These are phyloP conservation scores for Lamellibrachia columna DNA, from an alignment of 2,888 invertebrate species.

Conservation along the genomic window DNA sequence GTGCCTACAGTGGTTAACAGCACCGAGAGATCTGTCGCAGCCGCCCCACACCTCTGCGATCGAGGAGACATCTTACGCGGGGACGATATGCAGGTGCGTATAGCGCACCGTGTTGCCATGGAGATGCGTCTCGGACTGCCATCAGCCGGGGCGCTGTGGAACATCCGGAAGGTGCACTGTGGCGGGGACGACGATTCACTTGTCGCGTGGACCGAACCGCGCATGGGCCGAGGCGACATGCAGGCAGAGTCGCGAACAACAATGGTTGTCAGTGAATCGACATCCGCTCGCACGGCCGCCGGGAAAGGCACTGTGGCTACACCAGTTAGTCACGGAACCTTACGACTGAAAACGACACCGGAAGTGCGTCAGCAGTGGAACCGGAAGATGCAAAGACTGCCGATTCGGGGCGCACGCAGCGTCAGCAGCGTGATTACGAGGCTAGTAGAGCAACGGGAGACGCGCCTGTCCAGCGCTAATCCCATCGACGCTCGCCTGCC, in stretches of 20 bases:
- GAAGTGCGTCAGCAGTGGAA: neutral
- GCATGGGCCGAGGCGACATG: neutral
- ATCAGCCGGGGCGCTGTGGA: neutral
- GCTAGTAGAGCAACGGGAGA: neutral
- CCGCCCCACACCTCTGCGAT: neutral
- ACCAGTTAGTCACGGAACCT: neutral
- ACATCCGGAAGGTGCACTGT: neutral
- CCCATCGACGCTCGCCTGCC: neutral
- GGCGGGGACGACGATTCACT: neutral
- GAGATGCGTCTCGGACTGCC: neutral
- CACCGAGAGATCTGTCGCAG: neutral
- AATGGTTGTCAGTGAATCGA: neutral
- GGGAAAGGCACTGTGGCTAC: neutral
- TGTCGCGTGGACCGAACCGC: neutral
- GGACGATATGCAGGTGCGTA: neutral
- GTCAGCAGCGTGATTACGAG: neutral
- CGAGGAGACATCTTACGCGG: neutral
- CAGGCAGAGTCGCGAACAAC: neutral
- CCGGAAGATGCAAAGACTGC: neutral
- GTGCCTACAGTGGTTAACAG: neutral
- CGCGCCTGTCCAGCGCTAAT: neutral
- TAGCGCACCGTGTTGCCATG: slow-evolving; percentile 11
- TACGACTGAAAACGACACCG: neutral
- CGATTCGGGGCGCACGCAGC: neutral
- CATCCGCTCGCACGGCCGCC: neutral